These are phyloP conservation scores for Eucriotettix oculatus DNA, from an alignment of 2,888 invertebrate species.

Conservation along the genomic window DNA sequence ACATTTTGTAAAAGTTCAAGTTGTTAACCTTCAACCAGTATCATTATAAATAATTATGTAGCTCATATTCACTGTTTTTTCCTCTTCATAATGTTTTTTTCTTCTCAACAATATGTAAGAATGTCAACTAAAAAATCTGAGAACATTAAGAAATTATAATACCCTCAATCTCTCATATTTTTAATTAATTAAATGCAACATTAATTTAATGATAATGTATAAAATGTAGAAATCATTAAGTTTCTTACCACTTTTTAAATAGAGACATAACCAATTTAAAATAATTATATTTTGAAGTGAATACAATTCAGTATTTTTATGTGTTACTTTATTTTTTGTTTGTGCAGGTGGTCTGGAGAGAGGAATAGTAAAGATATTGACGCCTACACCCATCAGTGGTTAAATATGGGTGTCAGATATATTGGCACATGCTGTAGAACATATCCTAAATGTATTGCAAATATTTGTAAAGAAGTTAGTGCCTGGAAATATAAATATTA, in stretches of 20 bases:
- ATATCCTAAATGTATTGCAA: constrained; percentile 60
- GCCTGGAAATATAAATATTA: constrained; percentile 22
- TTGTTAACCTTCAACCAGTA: too few species aligned
- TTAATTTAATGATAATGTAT: too few species aligned
- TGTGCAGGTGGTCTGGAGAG: constrained; percentile 30
- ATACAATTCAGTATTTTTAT: not conserved
- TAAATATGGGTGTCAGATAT: constrained; percentile 61
- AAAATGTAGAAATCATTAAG: not conserved
- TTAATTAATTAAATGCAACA: too few species aligned
- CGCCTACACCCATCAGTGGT: constrained; percentile 61
- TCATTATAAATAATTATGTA: too few species aligned
- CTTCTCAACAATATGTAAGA: too few species aligned
- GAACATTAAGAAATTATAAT: too few species aligned
- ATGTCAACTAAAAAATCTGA: too few species aligned
- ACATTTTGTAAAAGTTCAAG: too few species aligned
- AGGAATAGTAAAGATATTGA: constrained; percentile 54
- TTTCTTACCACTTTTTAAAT: not conserved
- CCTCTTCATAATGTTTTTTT: too few species aligned
- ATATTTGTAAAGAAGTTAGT: constrained; percentile 47
- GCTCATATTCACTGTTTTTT: too few species aligned
- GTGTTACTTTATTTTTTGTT: not conserved
- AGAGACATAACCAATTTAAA: not conserved
- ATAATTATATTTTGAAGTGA: not conserved
- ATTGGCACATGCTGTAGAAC: constrained; percentile 89
- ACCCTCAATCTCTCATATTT: too few species aligned